Base-by-base conservation (phyloP, 2,888 invertebrate species). In the Homarus gammarus region DNA sequence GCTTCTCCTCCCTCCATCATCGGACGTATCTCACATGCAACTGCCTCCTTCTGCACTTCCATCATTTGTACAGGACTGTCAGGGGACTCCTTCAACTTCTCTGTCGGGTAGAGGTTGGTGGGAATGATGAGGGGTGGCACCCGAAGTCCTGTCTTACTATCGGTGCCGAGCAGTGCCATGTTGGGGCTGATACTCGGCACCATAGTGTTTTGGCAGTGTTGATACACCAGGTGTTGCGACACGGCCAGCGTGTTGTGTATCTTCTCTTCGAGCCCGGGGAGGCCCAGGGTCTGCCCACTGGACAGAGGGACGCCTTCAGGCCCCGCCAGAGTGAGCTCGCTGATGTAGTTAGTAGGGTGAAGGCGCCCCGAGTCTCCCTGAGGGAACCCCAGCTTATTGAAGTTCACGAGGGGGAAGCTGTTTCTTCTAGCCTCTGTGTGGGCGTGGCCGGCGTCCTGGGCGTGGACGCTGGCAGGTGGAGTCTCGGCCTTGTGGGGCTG, bases 401-500 rank as follows among this genome's bases (percentile, higher is more conserved):
- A 49, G 36, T 49, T 82, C 31, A 77, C 75, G 64, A 77, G 77
- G 1, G 90, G 75, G 31, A 85, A 86, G 61, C 85, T 86, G 75
- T 51, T 90, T 27, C 86, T 75, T 33, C 84, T 68, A 0, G 70
- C 31, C 31, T 89, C 88, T 27, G 84, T 31, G 38, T 64, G 83
- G 22, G 27, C 0, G 31, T 70, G 78, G 6, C 31, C 33, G 5
- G 68, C 70, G 2, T 83, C 77, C 33, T 68, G 64, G 38, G 27
- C 70, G 31, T 75, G 33, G 10, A n/a, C 22, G 27, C 27, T 77
- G 6, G 70, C 33, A 31, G 88, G 84, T 5, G 88, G 88, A 3
- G 84, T 84, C 70, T 89, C 88, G 6, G 84, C 51, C 33, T 89
- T 89, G 68, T 89, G 88, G 51, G 88, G 88, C 61, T 89, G 88